Base-by-base conservation (phyloP, 2,113 vertebrate species). In the Notothenia coriiceps region DNA sequence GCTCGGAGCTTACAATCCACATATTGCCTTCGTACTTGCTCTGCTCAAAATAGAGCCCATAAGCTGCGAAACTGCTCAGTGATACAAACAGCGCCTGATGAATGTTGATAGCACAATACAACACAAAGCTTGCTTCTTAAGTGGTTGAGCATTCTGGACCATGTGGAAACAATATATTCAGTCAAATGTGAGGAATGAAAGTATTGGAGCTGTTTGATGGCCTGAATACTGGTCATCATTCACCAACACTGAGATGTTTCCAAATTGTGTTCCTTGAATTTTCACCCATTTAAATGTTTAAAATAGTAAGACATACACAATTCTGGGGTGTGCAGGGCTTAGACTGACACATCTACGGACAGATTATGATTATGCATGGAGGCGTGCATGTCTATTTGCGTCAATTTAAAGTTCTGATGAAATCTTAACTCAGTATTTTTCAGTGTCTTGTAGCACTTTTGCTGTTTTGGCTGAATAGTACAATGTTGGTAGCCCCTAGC, bases 21-120 rank as follows among this genome's bases (percentile, higher is more conserved):
- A 64, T 63, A 67, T 62, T 75, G 66, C 74, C 44, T 83, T 73
- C 71, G 14, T 18, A 62, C 50, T 80, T 61, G 65, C 52, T 68
- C 54, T 56, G 65, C 83, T 78, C 67, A 70, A 86, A 84, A 83
- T 77, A 82, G 81, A 88, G 61, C 64, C 56, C n/a, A n/a, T 82
- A 83, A 85, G 73, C 82, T 59, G 56, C 2, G 2, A 25, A 61
- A 70, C 77, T 84, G 68, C 66, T 64, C 43, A 74, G 59, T 66
- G 46, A 60, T 70, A 86, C 74, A 60, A 82, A 69, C 60, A 22
- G 55, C 80, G 65, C 54, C 72, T 70, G 70, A 88, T 88, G 44
- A 84, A 74, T 70, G 33, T 35, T 18, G 50, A 86, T 72, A 40
- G 43, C 59, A 44, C 70, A 76, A 69, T 81, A 52, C 67, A 75